Evolutionary conservation across 2,113 vertebrate species (phyloP).

Genomic region (Asarcornis scutulata): DNA sequence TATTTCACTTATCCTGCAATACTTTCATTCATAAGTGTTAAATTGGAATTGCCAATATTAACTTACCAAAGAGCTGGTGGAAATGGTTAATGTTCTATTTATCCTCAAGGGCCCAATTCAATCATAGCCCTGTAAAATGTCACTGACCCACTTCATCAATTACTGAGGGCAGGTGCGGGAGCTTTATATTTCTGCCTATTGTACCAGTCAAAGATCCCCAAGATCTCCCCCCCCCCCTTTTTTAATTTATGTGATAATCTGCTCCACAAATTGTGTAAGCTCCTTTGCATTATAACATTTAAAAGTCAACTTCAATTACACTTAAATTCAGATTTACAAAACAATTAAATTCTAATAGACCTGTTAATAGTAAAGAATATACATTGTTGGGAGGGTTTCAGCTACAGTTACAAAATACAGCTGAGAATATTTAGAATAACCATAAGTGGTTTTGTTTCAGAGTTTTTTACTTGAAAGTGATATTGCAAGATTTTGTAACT

Average conservation of each 20-base stretch:
- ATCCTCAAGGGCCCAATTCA: conserved; percentile 62
- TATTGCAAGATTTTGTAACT: not conserved
- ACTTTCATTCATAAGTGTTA: conserved; percentile 58
- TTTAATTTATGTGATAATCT: not conserved
- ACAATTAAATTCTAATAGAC: not conserved
- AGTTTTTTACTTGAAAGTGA: not conserved
- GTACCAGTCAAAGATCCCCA: not conserved
- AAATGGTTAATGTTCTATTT: conserved; percentile 56
- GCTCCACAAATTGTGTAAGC: not conserved
- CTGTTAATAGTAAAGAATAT: not conserved
- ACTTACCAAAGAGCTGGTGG: conserved; percentile 41
- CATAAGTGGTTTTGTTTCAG: not conserved
- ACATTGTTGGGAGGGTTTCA: not conserved
- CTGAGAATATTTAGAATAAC: not conserved
- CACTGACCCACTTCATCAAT: conserved; percentile 73
- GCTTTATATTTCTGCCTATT: not conserved
- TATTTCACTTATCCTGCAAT: conserved; percentile 61
- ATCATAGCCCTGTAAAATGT: conserved; percentile 67
- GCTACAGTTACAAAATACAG: not conserved
- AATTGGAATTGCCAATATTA: conserved; percentile 64
- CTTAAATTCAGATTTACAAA: not conserved
- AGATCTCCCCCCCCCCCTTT: not conserved
- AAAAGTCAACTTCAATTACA: not conserved
- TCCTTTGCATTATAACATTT: not conserved
- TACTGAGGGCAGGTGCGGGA: conserved; percentile 43